These are phyloP conservation scores for Crypturellus tataupa DNA, from an alignment of 2,797 vertebrate genomes.

Conservation along the genomic window DNA sequence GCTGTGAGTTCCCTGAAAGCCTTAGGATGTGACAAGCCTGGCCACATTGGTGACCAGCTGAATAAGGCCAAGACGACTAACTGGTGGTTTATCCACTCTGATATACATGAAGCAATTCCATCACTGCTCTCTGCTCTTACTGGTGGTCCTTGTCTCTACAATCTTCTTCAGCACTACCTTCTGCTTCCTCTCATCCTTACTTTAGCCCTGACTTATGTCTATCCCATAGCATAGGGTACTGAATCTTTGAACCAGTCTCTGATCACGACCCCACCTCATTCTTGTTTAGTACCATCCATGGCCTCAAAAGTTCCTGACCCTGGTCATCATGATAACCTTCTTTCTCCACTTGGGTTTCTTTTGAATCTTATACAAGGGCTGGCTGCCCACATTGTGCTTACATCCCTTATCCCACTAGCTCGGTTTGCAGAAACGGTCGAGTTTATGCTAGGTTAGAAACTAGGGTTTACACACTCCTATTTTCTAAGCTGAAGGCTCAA, in stretches of 20 bases:
- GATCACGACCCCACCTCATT: neutral
- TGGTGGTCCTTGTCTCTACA: neutral
- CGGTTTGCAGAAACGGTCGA: neutral
- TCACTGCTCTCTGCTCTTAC: neutral
- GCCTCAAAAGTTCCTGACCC: neutral
- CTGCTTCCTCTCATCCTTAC: neutral
- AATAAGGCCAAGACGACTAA: neutral
- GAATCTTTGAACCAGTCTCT: neutral
- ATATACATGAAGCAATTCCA: neutral
- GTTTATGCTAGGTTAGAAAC: neutral
- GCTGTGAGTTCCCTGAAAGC: neutral
- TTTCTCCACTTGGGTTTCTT: neutral
- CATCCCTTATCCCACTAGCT: neutral
- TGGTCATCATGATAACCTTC: neutral
- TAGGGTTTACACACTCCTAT: neutral
- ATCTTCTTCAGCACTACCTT: neutral
- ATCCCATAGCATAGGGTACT: neutral
- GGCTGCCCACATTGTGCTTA: fast-evolving
- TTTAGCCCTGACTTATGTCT: neutral
- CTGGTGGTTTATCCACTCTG: no score
- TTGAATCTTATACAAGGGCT: neutral
- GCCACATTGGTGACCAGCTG: neutral
- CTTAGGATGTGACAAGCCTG: neutral
- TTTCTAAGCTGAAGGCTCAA: neutral
- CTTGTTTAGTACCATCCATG: neutral